These are phyloP conservation scores for Acleris cristana DNA, from an alignment of 2,888 invertebrate genomes.

Conservation along the genomic window DNA sequence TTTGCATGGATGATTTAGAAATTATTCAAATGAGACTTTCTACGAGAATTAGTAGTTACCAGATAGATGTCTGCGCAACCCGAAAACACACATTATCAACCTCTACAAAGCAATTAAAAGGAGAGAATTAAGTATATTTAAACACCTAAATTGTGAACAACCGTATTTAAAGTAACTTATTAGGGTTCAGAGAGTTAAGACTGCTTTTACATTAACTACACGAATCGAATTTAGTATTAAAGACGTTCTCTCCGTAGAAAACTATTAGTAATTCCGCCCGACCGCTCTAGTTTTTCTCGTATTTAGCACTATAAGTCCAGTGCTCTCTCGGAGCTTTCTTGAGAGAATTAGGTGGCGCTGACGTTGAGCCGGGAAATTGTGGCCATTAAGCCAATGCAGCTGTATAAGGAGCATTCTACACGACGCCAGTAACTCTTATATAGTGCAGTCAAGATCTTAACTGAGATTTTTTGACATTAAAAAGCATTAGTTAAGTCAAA, in stretches of 20 bases:
- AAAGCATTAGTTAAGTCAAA: no score
- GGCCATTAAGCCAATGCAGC: conserved; percentile 9
- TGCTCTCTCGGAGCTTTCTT: conserved; percentile 3
- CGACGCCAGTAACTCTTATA: conserved; percentile 1
- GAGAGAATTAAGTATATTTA: not conserved
- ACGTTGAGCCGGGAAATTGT: not conserved
- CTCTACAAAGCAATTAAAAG: no score
- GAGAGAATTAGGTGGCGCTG: not conserved
- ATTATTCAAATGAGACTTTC: no score
- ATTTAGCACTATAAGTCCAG: conserved; percentile 4
- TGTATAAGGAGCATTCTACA: not conserved
- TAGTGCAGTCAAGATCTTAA: not conserved
- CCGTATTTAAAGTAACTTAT: conserved; percentile 1
- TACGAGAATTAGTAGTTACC: no score
- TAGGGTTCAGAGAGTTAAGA: conserved; percentile 6
- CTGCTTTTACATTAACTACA: not conserved
- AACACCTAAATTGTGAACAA: not conserved
- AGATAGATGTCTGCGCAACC: no score
- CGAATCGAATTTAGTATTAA: conserved; percentile 9
- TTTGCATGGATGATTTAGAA: no score
- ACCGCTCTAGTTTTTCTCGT: conserved; percentile 9
- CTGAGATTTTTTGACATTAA: no score
- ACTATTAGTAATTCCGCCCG: conserved; percentile 9
- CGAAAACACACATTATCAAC: no score
- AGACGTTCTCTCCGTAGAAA: not conserved